A percentile compares a stretch with the other conserved stretches of the same genome.
These are phyloP conservation scores for Aphelinus atriplicis DNA, from an alignment of 1,140 invertebrate species.

Conservation along the genomic window DNA sequence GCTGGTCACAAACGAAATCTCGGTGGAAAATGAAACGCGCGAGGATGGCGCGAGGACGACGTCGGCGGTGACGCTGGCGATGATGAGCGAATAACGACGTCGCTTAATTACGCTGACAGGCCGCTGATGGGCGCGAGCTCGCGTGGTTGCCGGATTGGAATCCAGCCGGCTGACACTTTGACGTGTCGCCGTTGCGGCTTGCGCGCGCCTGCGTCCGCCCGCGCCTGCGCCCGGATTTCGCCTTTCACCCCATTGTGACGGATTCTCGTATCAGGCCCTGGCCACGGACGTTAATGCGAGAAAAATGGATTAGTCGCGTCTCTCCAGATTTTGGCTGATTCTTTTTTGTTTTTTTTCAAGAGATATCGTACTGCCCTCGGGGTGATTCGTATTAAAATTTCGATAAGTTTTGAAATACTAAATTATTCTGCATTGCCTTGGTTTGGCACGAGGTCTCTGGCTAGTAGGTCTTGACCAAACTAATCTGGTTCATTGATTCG, in stretches of 20 bases:
- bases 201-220: neutral
- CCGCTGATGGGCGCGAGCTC: neutral
- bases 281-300: no score
- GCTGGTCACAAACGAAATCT: no score
- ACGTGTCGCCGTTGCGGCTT: neutral
- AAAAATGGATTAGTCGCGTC: no score
- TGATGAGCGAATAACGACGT: conserved; percentile 31
- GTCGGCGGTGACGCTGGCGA: neutral
- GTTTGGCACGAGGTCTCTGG: no score
- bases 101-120: conserved; percentile 12
- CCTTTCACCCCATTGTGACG: neutral
- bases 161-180: conserved; percentile 17
- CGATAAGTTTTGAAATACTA: no score
- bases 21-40: conserved; percentile 3
- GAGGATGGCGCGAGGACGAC: neutral
- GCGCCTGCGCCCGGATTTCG: neutral
- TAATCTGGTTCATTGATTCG: no score
- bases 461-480: no score
- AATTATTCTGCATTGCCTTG: no score
- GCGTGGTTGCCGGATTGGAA: conserved; percentile 9
- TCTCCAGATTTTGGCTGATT: no score
- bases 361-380: no score
- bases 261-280: neutral
- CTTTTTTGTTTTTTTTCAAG: no score
- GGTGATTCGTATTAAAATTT: no score